Conservation (phyloP, 2,113 vertebrate species). For the Oreochromis tanganicae region DNA sequence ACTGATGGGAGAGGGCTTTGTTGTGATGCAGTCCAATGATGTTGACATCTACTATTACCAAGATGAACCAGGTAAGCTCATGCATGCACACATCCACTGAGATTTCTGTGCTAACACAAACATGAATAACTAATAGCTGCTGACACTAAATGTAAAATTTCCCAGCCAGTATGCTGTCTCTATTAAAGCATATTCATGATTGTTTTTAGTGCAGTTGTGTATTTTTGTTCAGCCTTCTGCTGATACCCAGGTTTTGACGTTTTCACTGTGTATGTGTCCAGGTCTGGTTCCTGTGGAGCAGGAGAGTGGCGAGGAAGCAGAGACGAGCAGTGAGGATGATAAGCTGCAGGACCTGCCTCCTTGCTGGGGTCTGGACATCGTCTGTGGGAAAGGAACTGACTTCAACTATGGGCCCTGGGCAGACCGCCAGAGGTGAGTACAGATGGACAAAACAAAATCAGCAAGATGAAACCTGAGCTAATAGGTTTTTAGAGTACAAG, state of each 20-base stretch:
- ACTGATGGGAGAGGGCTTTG: slow-evolving; percentile 98
- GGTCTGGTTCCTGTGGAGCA: slow-evolving; percentile 90
- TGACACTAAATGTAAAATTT: neutral
- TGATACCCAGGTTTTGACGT: neutral
- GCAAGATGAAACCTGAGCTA: neutral
- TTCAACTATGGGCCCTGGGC: slow-evolving; percentile 99
- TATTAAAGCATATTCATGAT: neutral
- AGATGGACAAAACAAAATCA: neutral
- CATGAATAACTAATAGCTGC: neutral
- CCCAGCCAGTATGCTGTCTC: neutral
- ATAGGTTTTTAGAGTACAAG: neutral
- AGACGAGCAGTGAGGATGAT: slow-evolving; percentile 81
- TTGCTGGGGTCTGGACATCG: slow-evolving; percentile 96
- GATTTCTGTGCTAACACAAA: neutral
- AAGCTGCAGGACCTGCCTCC: slow-evolving; percentile 95
- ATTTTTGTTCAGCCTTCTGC: neutral
- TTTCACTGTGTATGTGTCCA: slow-evolving; percentile 28
- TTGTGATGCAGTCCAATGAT: slow-evolving; percentile 98
- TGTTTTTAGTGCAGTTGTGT: neutral
- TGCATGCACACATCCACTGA: neutral
- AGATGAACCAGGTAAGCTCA: slow-evolving; percentile 89
- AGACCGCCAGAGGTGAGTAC: slow-evolving; percentile 87
- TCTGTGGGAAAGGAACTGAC: slow-evolving; percentile 97
- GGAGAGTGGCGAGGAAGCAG: slow-evolving; percentile 81
- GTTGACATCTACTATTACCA: slow-evolving; percentile 99